Base-by-base conservation (phyloP, 2,113 vertebrate species). In the Otus sunia region DNA sequence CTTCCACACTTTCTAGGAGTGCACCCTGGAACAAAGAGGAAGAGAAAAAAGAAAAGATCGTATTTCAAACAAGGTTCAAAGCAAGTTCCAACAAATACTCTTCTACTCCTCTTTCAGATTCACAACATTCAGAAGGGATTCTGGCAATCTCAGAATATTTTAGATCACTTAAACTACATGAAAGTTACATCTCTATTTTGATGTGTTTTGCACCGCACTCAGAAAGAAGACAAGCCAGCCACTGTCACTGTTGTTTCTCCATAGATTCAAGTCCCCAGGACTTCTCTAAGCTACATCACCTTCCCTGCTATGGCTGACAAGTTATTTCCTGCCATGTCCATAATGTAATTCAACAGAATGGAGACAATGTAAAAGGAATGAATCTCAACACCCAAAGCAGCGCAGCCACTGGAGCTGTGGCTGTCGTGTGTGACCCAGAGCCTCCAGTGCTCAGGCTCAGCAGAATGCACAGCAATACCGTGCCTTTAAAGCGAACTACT, bases 1-100 rank as follows among this genome's bases (percentile, higher is more conserved):
- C 99, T 98, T 77, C 99, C 99, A 90, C 99, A 99, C 94, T 95
- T 99, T 74, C 98, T 98, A 66, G 99, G 99, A n/a, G 99, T 99
- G 95, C 99, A 99, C 53, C 99, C 99, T 99, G 94, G 37, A 88
- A 86, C 19, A 90, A 72, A 53, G 23, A 60, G 10, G 19, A 68
- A 39, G 30, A 26, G 23, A 17, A 45, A 34, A 80, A 58, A 63
- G 11, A 49, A 58, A 15, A 63, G 3, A 36, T 16, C 5, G 34
- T 15, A 11, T 63, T 73, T 41, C n/a, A 58, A 63, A n/a, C 34
- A 43, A 41, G 36, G 13, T 50, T 76, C 52, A 39, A 25, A 76
- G 4, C 14, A 66, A 72, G 13, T 32, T 22, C 47, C n/a, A 43
- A 4, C 16, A 23, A 14, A 15, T 47, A 9, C 32, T 37, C 15